These are phyloP conservation scores for Hypanus sabinus DNA, from an alignment of 2,113 vertebrate species.

Conservation along the genomic window DNA sequence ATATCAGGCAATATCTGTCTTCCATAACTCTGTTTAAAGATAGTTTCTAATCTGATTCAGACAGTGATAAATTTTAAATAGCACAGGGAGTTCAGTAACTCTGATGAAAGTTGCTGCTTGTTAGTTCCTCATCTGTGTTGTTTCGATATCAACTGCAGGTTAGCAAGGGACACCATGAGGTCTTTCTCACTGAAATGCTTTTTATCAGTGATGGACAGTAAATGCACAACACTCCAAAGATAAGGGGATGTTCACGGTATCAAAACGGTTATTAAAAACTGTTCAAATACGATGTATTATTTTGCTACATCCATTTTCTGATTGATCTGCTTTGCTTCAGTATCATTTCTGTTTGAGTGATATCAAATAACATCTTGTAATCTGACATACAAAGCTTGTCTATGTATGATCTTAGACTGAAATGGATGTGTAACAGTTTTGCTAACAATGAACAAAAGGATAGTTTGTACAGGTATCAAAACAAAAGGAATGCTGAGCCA, in stretches of 20 bases:
- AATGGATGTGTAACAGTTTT: neutral
- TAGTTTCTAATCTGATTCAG: neutral
- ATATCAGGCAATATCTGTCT: neutral
- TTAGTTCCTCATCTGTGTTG: neutral
- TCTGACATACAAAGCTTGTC: neutral
- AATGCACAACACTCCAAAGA: neutral
- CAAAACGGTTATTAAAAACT: neutral
- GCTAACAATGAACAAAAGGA: neutral
- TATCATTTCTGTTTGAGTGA: neutral
- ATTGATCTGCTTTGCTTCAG: neutral
- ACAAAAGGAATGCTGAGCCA: neutral
- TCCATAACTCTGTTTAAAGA: neutral
- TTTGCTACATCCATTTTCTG: neutral
- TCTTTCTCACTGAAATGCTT: neutral
- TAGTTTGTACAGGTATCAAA: neutral
- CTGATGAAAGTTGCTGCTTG: neutral
- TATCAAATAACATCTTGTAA: neutral
- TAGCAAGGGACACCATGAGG: neutral
- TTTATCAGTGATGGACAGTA: neutral
- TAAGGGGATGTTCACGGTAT: neutral
- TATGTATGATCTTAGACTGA: neutral
- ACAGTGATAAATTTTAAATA: neutral
- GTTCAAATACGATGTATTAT: neutral
- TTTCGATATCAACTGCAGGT: too few relatives aligned
- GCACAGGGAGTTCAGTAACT: neutral